Conservation (phyloP, 2,113 vertebrate genomes). For the Crypturellus undulatus region DNA sequence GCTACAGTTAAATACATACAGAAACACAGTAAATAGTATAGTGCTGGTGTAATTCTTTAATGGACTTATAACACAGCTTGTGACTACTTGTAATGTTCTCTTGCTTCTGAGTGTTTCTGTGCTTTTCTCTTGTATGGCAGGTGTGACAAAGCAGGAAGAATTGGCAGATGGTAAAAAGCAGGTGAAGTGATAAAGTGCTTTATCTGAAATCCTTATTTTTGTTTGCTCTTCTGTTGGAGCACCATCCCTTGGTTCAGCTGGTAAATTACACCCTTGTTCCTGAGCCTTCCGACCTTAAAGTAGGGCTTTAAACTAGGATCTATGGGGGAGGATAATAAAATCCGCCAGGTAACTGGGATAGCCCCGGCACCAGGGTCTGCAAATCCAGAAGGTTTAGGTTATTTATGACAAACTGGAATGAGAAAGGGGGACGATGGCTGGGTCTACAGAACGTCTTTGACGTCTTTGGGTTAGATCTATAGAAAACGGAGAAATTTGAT, state of each 20-base stretch:
- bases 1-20: not conserved
- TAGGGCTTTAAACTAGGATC: not conserved
- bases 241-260: slow-evolving; percentile 3
- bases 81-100: not conserved
- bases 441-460: not conserved
- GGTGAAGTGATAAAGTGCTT: not conserved
- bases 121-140: not conserved
- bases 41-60: not conserved
- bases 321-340: not conserved
- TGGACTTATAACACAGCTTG: not conserved
- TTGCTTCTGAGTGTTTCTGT: not conserved
- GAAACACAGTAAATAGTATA: not conserved
- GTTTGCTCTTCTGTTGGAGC: slow-evolving; percentile 8
- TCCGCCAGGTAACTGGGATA: not conserved
- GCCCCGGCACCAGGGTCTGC: not conserved
- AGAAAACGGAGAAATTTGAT: not conserved
- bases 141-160: not conserved
- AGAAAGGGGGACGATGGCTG: not conserved
- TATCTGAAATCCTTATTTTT: not conserved
- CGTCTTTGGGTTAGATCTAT: not conserved
- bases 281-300: not conserved
- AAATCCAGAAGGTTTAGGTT: not conserved
- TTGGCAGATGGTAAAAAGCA: not conserved
- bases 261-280: not conserved
- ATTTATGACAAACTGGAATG: not conserved